Conservation (phyloP, 2,888 invertebrate genomes). For the Nemapogon koenigi region DNA sequence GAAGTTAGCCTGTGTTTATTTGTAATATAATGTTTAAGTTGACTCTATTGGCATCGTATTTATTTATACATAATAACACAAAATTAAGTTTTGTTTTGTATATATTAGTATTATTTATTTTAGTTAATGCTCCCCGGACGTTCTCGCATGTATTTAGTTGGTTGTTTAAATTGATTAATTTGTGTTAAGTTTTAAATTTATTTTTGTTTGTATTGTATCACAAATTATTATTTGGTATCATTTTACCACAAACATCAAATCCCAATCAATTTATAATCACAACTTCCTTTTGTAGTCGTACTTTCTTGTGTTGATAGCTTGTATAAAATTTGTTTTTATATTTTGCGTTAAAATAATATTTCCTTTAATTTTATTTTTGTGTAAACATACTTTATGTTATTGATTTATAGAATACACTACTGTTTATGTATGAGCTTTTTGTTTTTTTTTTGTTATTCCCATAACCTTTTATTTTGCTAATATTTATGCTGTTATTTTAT, state of each 20-base stretch:
- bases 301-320: constrained; percentile 56
- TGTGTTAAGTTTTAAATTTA: background rate
- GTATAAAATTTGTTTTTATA: constrained; percentile 57
- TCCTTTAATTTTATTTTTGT: constrained; percentile 62
- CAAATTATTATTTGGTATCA: background rate
- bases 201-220: background rate
- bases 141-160: background rate
- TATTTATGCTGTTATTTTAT: constrained; percentile 7
- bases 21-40: too few species aligned
- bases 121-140: constrained; percentile 1
- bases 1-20: too few species aligned
- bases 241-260: background rate
- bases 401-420: constrained; percentile 64
- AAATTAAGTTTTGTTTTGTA: constrained; percentile 33
- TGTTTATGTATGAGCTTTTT: constrained; percentile 61
- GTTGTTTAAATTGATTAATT: background rate
- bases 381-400: constrained; percentile 63
- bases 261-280: too few species aligned
- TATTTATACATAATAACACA: too few species aligned
- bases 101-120: constrained; percentile 21
- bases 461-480: constrained; percentile 20
- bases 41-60: too few species aligned
- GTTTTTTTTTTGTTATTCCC: constrained; percentile 29
- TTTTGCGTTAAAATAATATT: constrained; percentile 59
- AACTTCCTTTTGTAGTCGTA: too few species aligned